These are phyloP conservation scores for Peromyscus leucopus DNA, from an alignment of 2,113 vertebrate genomes.

Conservation along the genomic window DNA sequence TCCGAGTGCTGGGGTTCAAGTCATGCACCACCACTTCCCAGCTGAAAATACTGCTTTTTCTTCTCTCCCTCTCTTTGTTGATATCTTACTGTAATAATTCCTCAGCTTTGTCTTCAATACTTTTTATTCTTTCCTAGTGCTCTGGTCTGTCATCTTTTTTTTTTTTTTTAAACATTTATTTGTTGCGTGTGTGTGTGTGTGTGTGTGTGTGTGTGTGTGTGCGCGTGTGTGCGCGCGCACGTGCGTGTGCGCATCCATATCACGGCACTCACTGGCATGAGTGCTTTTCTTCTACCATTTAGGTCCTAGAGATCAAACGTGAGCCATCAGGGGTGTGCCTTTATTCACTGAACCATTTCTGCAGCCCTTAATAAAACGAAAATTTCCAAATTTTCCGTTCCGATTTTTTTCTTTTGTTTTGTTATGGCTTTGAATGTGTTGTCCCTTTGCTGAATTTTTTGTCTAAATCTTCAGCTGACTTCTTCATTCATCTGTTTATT, in stretches of 20 bases:
- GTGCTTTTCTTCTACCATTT: not conserved
- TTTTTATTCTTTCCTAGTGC: not conserved
- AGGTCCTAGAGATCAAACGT: not conserved
- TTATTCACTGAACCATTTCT: not conserved
- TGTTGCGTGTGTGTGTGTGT: too few relatives aligned
- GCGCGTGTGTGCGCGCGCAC: rapidly evolving
- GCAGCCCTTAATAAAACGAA: not conserved
- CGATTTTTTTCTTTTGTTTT: not conserved
- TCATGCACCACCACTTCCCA: not conserved
- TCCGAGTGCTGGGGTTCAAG: not conserved
- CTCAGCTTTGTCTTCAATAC: not conserved
- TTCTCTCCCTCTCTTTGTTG: not conserved
- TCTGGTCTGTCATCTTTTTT: not conserved
- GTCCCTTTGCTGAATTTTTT: not conserved
- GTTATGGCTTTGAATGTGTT: not conserved
- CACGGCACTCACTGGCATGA: not conserved
- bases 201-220: too few relatives aligned
- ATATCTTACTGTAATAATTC: not conserved
- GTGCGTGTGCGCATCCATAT: not conserved
- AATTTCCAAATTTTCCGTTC: not conserved
- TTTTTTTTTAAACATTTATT: too few relatives aligned
- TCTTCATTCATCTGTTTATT: not conserved
- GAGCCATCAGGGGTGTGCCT: not conserved
- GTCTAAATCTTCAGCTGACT: not conserved
- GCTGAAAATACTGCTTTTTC: not conserved